Base-by-base conservation (phyloP, 2,888 invertebrate genomes). In the Agapostemon virescens region DNA sequence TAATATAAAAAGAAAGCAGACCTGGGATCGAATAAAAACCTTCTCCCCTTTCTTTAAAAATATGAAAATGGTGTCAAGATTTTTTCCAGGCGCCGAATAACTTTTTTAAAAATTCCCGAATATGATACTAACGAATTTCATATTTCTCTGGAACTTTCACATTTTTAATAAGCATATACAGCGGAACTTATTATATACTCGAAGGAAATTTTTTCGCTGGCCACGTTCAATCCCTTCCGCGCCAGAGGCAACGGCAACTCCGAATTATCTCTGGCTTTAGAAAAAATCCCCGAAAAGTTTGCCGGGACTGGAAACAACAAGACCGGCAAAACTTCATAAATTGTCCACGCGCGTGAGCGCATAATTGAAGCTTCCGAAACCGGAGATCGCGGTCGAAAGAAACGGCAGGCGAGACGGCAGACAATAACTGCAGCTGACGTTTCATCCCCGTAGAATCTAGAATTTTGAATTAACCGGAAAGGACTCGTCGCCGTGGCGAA, bases 351-450 rank as follows among this genome's bases (percentile, higher is more conserved):
- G 20, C 58, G n/a, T 26, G 23, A 23, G 23, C 33, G n/a, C n/a
- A 0, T 55, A 26, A 55, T 55, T 15, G 26, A 40, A 5, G 3
- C 17, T 36, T 11, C 11, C 6, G 26, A 49, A 45, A 64, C 63
- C 26, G 23, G 49, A 49, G 36, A 72, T 26, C 30, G n/a, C 64
- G n/a, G 17, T 11, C 23, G 20, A n/a, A 64, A 63, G 64, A 64
- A 64, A 45, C 13, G 26, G 26, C 64, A n/a, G 26, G 40, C 13
- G 38, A 55, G 67, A 68, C n/a, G 69, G 68, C 42, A 58, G 30
- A 49, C 69, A 70, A 49, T 67, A 66, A 67, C 76, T 74, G 82
- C 73, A 45, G 49, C 26, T 76, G 82, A 77, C 82, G 42, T 71
- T 49, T 42, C 64, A 23, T 76, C 38, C 13, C 17, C 33, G 40